Conservation (phyloP, 2,888 invertebrate genomes). For the Scelioninae gen. 1 region DNA sequence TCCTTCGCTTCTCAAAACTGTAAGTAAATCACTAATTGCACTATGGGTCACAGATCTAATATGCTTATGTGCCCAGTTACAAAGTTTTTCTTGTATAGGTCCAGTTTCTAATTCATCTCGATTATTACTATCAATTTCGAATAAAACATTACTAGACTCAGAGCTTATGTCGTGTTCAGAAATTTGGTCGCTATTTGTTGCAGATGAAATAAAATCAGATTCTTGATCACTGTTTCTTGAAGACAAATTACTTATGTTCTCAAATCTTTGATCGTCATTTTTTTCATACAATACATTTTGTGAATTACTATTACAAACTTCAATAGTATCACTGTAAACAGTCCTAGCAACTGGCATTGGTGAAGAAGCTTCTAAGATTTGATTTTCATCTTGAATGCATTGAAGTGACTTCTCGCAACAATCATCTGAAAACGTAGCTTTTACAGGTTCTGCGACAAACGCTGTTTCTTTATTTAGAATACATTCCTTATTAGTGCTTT, state of each 20-base stretch:
- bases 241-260: too few relatives aligned
- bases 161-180: background rate
- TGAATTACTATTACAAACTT: background rate
- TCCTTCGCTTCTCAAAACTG: conserved; percentile 30
- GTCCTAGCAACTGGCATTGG: background rate
- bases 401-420: too few relatives aligned
- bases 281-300: too few relatives aligned
- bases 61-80: conserved; percentile 22
- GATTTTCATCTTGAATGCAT: conserved; percentile 4
- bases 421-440: too few relatives aligned
- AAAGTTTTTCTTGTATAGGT: conserved; percentile 19
- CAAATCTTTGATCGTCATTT: too few relatives aligned
- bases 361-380: conserved; percentile 9
- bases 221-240: too few relatives aligned
- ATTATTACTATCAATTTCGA: conserved; percentile 6
- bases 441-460: too few relatives aligned
- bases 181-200: conserved; percentile 3
- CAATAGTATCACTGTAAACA: background rate
- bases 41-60: conserved; percentile 16
- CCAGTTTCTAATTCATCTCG: conserved; percentile 30
- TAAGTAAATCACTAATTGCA: conserved; percentile 15
- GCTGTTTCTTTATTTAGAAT: too few relatives aligned
- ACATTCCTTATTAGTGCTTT: too few relatives aligned
- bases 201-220: too few relatives aligned
- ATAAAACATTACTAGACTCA: conserved; percentile 5